phyloP scores from a whole-genome alignment of 2,888 invertebrate species.

The Cephonodes hylas region DNA sequence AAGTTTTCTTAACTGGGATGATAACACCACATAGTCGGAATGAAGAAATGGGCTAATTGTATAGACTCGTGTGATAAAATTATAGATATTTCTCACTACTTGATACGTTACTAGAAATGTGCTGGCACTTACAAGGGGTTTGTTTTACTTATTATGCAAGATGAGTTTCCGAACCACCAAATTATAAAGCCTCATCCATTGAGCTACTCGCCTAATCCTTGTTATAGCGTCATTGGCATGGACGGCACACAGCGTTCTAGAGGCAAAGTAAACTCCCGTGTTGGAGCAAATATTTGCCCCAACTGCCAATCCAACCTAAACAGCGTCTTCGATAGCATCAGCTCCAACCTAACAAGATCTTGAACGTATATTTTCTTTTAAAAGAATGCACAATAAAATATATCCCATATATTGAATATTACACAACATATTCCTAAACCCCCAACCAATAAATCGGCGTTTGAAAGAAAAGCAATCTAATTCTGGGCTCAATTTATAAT shows the following conservation, averaged over 20 bases:
- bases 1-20: too few relatives aligned
- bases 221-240: background rate
- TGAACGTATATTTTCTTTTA: background rate
- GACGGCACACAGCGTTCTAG: background rate
- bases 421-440: background rate
- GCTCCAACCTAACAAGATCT: background rate
- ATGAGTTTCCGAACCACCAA: too few relatives aligned
- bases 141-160: too few relatives aligned
- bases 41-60: too few relatives aligned
- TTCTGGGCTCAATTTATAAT: constrained; percentile 59
- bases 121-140: too few relatives aligned
- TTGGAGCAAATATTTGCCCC: background rate
- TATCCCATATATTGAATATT: background rate
- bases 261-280: background rate
- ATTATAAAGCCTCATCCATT: background rate
- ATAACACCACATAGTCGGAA: too few relatives aligned
- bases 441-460: background rate
- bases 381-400: background rate
- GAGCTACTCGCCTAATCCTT: background rate
- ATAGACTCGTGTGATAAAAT: too few relatives aligned
- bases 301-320: background rate
- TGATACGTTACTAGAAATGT: too few relatives aligned
- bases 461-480: constrained; percentile 53
- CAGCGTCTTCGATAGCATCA: background rate
- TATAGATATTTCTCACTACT: too few relatives aligned